Evolutionary conservation across 2,113 vertebrate genomes (phyloP), one percentile per base, ranked within the genome.

Genomic region (Hemichromis elongatus): DNA sequence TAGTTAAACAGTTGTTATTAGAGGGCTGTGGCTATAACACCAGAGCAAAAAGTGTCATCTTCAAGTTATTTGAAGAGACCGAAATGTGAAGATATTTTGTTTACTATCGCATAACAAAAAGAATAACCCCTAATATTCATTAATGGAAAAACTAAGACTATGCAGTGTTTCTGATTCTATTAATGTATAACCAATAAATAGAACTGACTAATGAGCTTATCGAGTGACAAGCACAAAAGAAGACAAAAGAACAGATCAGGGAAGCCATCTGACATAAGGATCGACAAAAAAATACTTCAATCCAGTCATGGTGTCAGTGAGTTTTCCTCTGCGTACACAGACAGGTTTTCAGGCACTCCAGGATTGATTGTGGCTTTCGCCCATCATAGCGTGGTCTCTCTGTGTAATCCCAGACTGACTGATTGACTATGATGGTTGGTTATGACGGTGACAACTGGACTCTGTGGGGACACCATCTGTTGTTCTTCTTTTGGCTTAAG

Each of bases 161-260:
- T 11, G 63, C 16, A 70, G 18, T 18, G 66, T 70, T 45, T 45
- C 45, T 45, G 40, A 18, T 70, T 70, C 14, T 45, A 28, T 70
- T 24, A 28, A 18, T 18, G 0, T 70, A 47, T 14, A 70, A 45
- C 35, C 3, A 24, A 9, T 42, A 68, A 68, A 68, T 0, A 66
- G 9, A 68, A 42, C 4, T 70, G 40, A 70, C 47, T 18, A 28
- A 73, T 28, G 9, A 54, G 52, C 52, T 53, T 10, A 53, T 10
- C 8, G 4, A 68, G 12, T 68, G 35, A 24, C 63, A 9, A 1
- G 0, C 0, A 1, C 28, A 40, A 73, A 28, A 28, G 66, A 47
- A 73, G 24, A 45, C 66, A 73, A 11, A 18, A 45, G 66, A 28
- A 73, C 5, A 47, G 6, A 19, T 47, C 16, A 19, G 24, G 7